These are phyloP conservation scores for Apamea epomidion DNA, from an alignment of 2,888 invertebrate species.

Conservation along the genomic window DNA sequence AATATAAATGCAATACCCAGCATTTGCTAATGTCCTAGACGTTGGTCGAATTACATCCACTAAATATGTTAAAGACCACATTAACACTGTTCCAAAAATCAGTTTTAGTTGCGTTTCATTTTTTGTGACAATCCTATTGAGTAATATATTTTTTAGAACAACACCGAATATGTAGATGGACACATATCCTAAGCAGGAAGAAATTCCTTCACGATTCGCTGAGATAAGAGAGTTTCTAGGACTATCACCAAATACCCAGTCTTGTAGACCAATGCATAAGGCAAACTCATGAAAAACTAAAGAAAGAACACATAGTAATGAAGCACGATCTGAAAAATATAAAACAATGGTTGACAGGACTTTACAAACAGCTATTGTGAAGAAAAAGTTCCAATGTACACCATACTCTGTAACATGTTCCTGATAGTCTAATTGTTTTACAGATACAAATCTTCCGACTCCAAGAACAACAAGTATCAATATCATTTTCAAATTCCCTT, in stretches of 20 bases:
- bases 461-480: slow-evolving; percentile 90
- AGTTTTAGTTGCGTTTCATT: slow-evolving; percentile 68
- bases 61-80: slow-evolving; percentile 86
- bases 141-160: slow-evolving; percentile 90
- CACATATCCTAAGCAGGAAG: slow-evolving; percentile 96
- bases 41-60: slow-evolving; percentile 89
- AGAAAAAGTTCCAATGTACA: slow-evolving; percentile 99
- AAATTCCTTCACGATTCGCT: slow-evolving; percentile 98
- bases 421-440: slow-evolving; percentile 94
- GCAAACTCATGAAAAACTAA: slow-evolving; percentile 92
- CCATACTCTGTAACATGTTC: slow-evolving; percentile 98
- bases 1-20: slow-evolving; percentile 95
- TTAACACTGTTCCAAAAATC: slow-evolving; percentile 66
- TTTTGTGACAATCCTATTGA: slow-evolving; percentile 75
- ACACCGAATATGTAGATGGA: slow-evolving; percentile 95
- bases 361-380: slow-evolving; percentile 96
- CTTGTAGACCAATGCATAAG: slow-evolving; percentile 91
- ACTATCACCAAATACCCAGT: slow-evolving; percentile 92
- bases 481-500: slow-evolving; percentile 81
- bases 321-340: slow-evolving; percentile 87
- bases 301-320: slow-evolving; percentile 89
- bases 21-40: slow-evolving; percentile 96
- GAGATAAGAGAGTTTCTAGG: slow-evolving; percentile 91
- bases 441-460: slow-evolving; percentile 90
- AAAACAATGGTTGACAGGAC: slow-evolving; percentile 92